Conservation (phyloP, 1,140 invertebrate genomes). For the Parasteatoda tepidariorum region DNA sequence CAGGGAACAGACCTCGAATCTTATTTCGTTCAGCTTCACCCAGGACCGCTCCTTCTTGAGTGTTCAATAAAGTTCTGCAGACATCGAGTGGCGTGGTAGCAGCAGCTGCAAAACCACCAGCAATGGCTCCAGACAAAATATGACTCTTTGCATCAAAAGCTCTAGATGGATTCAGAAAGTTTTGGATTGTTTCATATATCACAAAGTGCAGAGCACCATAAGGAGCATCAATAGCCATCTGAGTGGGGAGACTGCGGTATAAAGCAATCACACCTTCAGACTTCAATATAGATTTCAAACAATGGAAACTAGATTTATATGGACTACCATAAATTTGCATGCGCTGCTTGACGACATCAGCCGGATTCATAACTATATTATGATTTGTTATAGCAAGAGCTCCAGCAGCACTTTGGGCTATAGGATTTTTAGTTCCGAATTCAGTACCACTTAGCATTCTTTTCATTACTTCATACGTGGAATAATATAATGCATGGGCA, state of each 20-base stretch:
- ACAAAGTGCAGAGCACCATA: slow-evolving; percentile 30
- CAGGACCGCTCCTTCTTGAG: slow-evolving; percentile 23
- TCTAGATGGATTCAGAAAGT: slow-evolving; percentile 2
- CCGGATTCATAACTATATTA: slow-evolving; percentile 37
- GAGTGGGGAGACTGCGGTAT: slow-evolving; percentile 70
- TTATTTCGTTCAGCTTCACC: neutral
- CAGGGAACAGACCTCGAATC: slow-evolving; percentile 17
- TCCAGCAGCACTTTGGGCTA: slow-evolving; percentile 76
- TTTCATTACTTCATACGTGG: slow-evolving; percentile 95
- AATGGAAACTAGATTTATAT: slow-evolving; percentile 12
- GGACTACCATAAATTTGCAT: slow-evolving; percentile 38
- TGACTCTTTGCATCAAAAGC: slow-evolving; percentile 23
- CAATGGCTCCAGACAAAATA: slow-evolving; percentile 12
- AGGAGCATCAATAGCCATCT: slow-evolving; percentile 31
- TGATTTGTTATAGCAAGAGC: slow-evolving; percentile 64
- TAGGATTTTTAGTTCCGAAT: slow-evolving; percentile 71
- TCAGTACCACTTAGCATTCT: slow-evolving; percentile 74
- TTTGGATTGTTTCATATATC: slow-evolving; percentile 20
- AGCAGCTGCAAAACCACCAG: slow-evolving; percentile 28
- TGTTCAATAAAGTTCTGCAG: slow-evolving; percentile 24
- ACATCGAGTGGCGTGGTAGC: slow-evolving; percentile 33
- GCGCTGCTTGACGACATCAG: slow-evolving; percentile 34
- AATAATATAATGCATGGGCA: slow-evolving; percentile 98
- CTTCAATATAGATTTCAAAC: neutral
- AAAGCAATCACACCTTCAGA: slow-evolving; percentile 9